Evolutionary conservation across 2,113 vertebrate genomes (phyloP), one percentile per base, ranked within the genome.

Genomic region (Oryzias celebensis): DNA sequence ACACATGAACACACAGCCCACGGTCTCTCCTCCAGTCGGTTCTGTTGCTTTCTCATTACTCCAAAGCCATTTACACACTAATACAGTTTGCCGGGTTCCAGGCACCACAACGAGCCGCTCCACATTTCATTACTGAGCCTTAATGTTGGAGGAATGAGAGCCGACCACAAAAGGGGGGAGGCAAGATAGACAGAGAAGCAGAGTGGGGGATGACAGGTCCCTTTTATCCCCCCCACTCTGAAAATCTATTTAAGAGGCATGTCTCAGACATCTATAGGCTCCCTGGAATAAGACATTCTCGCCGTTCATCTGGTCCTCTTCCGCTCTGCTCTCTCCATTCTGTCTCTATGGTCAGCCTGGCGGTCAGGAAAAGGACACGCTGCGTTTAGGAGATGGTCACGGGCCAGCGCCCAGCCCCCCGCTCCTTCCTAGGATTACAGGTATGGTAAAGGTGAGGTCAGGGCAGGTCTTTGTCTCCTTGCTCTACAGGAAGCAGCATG

Each of bases 81-180:
- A 93, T 93, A 87, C 80, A 87, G 88, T 92, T 90, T 90, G 85
- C 65, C 14, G 59, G 61, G 83, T 70, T 76, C 82, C 82, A 65
- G 86, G 80, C 86, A 83, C 72, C 84, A 87, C 83, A 75, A 75
- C 60, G 23, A 87, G 65, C 87, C 88, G 83, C 89, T 91, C 90
- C 85, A 90, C 90, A 92, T 93, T 91, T 91, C 91, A 93, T 93
- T 93, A 91, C 77, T 61, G 58, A 66, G 72, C 59, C 85, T 62
- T 85, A 86, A 90, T 90, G 85, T 88, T 78, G 75, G 77, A 71
- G 83, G 77, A 59, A 71, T 65, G 73, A 75, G 75, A 77, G 72
- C 62, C 3, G 52, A 76, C 58, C 61, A 56, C 10, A 64, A 81
- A 16, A 71, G 58, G 20, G 54, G 62, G 69, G 1, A 57, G 58